phyloP scores from a whole-genome alignment of 2,888 invertebrate genomes.

The Rhingia rostrata region DNA sequence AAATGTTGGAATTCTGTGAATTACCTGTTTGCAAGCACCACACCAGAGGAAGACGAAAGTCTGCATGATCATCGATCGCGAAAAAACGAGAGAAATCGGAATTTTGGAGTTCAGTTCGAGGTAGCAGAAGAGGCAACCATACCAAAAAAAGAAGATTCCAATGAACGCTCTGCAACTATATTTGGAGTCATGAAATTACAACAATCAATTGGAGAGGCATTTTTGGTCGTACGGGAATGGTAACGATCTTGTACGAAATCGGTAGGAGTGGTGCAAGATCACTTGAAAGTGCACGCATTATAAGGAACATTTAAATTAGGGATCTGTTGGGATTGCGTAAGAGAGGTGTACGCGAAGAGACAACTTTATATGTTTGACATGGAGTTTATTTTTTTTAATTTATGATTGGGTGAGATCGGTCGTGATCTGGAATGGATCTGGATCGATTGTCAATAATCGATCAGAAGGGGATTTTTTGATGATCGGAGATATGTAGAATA shows the following conservation, averaged over 20 bases:
- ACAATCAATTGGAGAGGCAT: constrained; percentile 53
- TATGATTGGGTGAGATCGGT: too few species aligned
- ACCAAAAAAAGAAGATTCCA: constrained; percentile 25
- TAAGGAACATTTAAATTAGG: constrained; percentile 51
- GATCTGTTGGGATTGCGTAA: constrained; percentile 21
- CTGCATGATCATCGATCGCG: not conserved
- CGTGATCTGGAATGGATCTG: too few species aligned
- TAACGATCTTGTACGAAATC: constrained; percentile 66
- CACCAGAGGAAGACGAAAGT: constrained; percentile 27
- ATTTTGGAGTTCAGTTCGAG: constrained; percentile 45
- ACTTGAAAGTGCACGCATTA: constrained; percentile 30
- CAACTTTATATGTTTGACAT: not conserved
- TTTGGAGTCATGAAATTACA: constrained; percentile 66
- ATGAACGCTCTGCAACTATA: constrained; percentile 52
- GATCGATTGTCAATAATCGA: too few species aligned
- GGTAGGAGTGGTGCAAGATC: constrained; percentile 54
- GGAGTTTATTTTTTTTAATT: too few species aligned
- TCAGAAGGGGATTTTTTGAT: too few species aligned
- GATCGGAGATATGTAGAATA: too few species aligned
- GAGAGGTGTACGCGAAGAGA: constrained; percentile 21
- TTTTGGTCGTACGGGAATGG: constrained; percentile 54
- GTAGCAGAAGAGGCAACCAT: not conserved
- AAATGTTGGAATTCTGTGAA: constrained; percentile 72
- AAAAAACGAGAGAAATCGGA: constrained; percentile 33
- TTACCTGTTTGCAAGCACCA: constrained; percentile 57